These are phyloP conservation scores for Notarius lentiginosus DNA, from an alignment of 2,113 vertebrate genomes.

Conservation along the genomic window DNA sequence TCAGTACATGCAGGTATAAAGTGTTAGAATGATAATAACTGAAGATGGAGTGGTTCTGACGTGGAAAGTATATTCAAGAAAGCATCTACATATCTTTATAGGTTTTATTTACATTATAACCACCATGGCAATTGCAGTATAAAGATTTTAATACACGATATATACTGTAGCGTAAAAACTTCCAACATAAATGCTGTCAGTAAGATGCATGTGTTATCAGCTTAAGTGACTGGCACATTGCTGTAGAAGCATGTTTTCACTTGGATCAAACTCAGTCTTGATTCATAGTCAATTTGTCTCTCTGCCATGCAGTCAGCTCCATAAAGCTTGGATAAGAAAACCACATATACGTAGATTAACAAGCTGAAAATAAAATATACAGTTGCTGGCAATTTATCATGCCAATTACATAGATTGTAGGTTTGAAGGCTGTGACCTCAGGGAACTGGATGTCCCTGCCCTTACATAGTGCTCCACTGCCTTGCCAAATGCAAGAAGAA, in stretches of 20 bases:
- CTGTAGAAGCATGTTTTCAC: neutral
- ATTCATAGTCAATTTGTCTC: neutral
- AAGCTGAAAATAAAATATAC: neutral
- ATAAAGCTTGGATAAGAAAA: neutral
- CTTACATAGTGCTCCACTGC: too few species aligned
- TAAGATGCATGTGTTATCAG: too few species aligned
- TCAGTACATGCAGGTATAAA: slow-evolving; percentile 25
- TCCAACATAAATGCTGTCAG: too few species aligned
- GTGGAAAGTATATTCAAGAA: neutral
- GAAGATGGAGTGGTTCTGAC: neutral
- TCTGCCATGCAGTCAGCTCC: neutral
- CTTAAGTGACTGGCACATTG: too few species aligned
- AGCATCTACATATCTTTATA: neutral
- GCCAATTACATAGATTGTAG: neutral
- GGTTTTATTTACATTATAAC: too few species aligned
- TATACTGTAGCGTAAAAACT: too few species aligned
- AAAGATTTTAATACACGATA: too few species aligned
- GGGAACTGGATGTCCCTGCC: too few species aligned
- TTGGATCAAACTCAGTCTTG: neutral
- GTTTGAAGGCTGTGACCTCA: too few species aligned
- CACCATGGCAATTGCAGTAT: too few species aligned
- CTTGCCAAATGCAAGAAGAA: too few species aligned
- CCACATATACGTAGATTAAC: neutral
- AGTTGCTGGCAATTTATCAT: neutral
- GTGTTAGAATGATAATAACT: slow-evolving; percentile 30